phyloP scores from a whole-genome alignment of 2,113 vertebrate genomes.

The Actenoides hombroni region DNA sequence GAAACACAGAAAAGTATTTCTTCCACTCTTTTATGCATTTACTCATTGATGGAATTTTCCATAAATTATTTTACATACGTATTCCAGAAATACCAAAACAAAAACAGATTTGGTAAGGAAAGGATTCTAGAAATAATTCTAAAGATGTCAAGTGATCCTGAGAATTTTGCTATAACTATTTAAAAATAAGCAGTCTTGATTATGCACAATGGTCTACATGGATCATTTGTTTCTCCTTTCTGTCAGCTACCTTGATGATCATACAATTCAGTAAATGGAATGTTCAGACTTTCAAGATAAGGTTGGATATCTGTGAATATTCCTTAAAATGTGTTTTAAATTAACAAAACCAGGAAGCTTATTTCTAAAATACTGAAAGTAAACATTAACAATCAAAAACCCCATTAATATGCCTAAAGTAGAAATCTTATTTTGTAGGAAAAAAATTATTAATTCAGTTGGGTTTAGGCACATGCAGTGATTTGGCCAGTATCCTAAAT shows the following conservation, averaged over 20 bases:
- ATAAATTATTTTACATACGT: neutral
- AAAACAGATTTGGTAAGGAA: neutral
- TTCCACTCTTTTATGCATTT: neutral
- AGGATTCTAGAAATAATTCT: neutral
- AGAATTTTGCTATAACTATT: neutral
- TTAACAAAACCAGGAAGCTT: neutral
- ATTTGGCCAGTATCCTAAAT: neutral
- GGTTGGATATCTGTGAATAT: neutral
- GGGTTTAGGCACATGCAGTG: neutral
- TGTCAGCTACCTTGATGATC: neutral
- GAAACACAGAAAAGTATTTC: neutral
- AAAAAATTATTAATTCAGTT: neutral
- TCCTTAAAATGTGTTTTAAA: neutral
- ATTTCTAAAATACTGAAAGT: neutral
- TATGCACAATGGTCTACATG: neutral
- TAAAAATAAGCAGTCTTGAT: neutral
- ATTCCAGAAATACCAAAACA: neutral
- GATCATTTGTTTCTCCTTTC: neutral
- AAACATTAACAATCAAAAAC: neutral
- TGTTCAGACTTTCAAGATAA: neutral
- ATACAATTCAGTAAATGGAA: neutral
- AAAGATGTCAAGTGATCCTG: neutral
- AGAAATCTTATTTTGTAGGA: neutral
- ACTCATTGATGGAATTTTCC: neutral
- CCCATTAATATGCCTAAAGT: neutral